Base-by-base conservation (phyloP, 2,113 vertebrate genomes). In the Paratilapia polleni region DNA sequence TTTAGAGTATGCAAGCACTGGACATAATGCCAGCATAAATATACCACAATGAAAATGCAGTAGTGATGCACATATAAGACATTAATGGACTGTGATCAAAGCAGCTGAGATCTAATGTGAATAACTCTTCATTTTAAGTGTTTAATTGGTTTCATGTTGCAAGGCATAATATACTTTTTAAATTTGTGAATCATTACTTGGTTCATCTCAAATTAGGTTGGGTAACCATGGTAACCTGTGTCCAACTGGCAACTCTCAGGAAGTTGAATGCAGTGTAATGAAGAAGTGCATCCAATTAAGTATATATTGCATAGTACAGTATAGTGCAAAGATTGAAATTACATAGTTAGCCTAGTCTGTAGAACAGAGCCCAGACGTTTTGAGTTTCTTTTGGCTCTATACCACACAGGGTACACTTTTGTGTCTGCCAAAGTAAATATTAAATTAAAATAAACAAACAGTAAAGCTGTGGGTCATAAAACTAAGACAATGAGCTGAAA, bases 111-210 rank as follows among this genome's bases (percentile, higher is more conserved):
- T 28, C 41, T 70, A 49, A 70, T 70, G 2, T 4, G 24, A 49
- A 28, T 49, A 70, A 70, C 17, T 70, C 34, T 34, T 49, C 24
- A 28, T 49, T 70, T 14, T 68, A 34, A 68, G 41, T 26, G 38
- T 68, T 70, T 70, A 70, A 70, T 70, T 70, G 66, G 66, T 20
- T 70, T 49, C 15, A 28, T 70, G 43, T 70, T 70, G 41, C 66
- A 70, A 70, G 43, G 43, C 15, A 70, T 70, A 70, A 70, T 70
- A 19, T 70, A 28, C 22, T 70, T 70, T 70, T 70, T 24, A 52
- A 70, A 73, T 52, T 52, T 73, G 66, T 73, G 52, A 13, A 73
- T 52, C 66, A 73, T 52, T 8, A 52, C 17, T 52, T 52, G 66
- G 43, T 73, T 31, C 26, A 31, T 73, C 66, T 73, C 11, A 52